A percentile compares a stretch with the other conserved stretches of the same genome.
Conservation (phyloP, 2,888 invertebrate genomes). For the Hypomecis punctinalis region DNA sequence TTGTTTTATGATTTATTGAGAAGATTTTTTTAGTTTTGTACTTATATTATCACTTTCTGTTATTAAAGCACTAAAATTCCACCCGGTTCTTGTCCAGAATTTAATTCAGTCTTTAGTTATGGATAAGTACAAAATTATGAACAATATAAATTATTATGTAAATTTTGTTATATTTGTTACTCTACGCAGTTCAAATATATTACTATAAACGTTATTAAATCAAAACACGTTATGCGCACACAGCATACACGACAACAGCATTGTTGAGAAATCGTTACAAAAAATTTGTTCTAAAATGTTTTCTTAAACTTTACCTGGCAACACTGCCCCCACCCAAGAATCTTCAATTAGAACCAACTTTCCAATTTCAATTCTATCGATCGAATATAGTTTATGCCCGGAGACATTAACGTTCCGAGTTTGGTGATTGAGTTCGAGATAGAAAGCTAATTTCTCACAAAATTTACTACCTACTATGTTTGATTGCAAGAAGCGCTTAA, state of each 20-base stretch:
- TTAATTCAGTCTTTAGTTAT: too few species aligned
- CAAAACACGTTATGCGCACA: too few species aligned
- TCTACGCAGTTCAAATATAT: too few species aligned
- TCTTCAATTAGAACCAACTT: slow-evolving; percentile 79
- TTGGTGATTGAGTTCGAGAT: slow-evolving; percentile 49
- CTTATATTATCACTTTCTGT: too few species aligned
- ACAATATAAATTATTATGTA: too few species aligned
- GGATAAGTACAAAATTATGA: too few species aligned
- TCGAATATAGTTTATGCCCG: slow-evolving; percentile 54
- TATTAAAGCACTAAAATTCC: too few species aligned
- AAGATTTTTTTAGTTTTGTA: too few species aligned
- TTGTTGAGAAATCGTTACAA: background rate
- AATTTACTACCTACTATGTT: slow-evolving; percentile 46
- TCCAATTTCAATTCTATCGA: slow-evolving; percentile 73
- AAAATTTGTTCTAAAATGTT: background rate
- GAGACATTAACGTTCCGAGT: slow-evolving; percentile 47
- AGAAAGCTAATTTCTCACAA: slow-evolving; percentile 47
- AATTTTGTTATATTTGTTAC: too few species aligned
- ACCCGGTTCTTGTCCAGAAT: too few species aligned
- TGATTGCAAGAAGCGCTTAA: slow-evolving; percentile 47
- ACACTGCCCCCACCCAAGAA: slow-evolving; percentile 52
- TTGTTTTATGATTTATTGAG: too few species aligned
- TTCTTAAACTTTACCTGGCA: slow-evolving; percentile 14
- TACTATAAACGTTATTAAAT: too few species aligned
- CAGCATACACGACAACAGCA: background rate